Evolutionary conservation across 2,888 invertebrate species (phyloP).

Genomic region (Hyppa rectilinea): DNA sequence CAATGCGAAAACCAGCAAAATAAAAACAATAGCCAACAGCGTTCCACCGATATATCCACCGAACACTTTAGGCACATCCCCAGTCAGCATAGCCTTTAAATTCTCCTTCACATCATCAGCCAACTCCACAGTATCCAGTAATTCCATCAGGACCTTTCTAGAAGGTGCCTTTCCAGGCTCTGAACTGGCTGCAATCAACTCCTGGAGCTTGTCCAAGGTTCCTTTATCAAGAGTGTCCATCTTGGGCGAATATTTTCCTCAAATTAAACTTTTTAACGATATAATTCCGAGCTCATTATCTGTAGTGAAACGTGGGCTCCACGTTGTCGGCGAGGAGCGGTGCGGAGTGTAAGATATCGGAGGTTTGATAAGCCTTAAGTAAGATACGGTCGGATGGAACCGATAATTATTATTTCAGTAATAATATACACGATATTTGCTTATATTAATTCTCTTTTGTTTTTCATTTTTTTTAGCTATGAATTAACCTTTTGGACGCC

Average conservation of each 20-base stretch:
- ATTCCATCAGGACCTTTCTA: slow-evolving; percentile 89
- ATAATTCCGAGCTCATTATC: slow-evolving; percentile 32
- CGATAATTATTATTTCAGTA: slow-evolving; percentile 10
- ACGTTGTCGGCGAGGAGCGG: slow-evolving; percentile 68
- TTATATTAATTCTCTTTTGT: neutral
- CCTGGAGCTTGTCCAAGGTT: slow-evolving; percentile 72
- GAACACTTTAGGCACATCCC: slow-evolving; percentile 82
- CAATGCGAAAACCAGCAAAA: slow-evolving; percentile 77
- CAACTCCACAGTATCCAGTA: slow-evolving; percentile 91
- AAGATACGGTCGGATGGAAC: slow-evolving; percentile 6
- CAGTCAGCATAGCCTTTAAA: slow-evolving; percentile 88
- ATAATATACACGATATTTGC: neutral
- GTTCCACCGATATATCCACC: slow-evolving; percentile 76
- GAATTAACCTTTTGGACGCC: no score
- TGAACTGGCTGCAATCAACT: slow-evolving; percentile 76
- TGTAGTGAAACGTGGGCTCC: slow-evolving; percentile 72
- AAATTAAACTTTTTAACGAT: slow-evolving; percentile 55
- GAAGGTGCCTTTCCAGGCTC: slow-evolving; percentile 84
- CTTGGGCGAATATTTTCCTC: slow-evolving; percentile 46
- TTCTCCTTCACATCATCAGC: slow-evolving; percentile 92
- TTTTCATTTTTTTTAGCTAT: neutral
- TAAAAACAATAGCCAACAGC: slow-evolving; percentile 77
- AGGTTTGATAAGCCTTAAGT: slow-evolving; percentile 44
- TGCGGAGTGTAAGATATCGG: slow-evolving; percentile 48
- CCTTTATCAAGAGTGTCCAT: slow-evolving; percentile 72